These are phyloP conservation scores for Columba livia DNA, from an alignment of 2,113 vertebrate species.

Conservation along the genomic window DNA sequence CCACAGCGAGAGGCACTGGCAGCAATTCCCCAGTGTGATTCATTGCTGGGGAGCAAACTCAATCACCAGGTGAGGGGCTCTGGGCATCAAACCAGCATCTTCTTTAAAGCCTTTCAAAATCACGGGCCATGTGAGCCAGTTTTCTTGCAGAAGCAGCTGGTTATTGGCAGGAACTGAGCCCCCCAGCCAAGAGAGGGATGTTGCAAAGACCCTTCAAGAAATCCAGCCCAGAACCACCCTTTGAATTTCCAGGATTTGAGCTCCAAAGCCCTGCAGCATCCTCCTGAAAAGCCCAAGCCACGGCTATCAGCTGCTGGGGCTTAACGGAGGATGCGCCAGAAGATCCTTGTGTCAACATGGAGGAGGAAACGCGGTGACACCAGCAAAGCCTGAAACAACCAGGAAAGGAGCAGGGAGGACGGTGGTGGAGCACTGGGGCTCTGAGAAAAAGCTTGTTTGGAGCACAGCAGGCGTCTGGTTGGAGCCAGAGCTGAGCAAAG, in stretches of 20 bases:
- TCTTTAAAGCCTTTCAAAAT: not conserved
- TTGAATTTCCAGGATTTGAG: not conserved
- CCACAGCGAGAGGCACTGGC: accelerated
- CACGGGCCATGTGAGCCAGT: accelerated
- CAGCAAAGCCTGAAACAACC: not conserved
- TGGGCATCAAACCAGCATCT: not conserved
- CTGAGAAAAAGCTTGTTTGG: not conserved
- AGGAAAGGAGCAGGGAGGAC: not conserved
- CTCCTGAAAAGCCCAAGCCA: not conserved
- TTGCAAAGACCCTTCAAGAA: not conserved
- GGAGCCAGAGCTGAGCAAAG: not conserved
- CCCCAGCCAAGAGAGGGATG: not conserved
- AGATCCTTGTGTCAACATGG: not conserved
- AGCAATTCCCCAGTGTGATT: accelerated
- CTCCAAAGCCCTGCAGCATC: not conserved
- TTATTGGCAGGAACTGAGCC: not conserved
- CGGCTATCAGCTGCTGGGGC: not conserved
- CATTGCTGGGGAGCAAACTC: not conserved
- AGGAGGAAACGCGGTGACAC: accelerated
- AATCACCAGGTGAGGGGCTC: not conserved
- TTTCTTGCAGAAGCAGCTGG: not conserved
- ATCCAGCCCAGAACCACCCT: not conserved
- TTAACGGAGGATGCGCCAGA: not conserved
- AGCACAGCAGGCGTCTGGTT: accelerated
- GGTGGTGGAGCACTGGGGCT: not conserved